Evolutionary conservation across 2,113 vertebrate species (phyloP).

Genomic region (Pituophis catenifer): DNA sequence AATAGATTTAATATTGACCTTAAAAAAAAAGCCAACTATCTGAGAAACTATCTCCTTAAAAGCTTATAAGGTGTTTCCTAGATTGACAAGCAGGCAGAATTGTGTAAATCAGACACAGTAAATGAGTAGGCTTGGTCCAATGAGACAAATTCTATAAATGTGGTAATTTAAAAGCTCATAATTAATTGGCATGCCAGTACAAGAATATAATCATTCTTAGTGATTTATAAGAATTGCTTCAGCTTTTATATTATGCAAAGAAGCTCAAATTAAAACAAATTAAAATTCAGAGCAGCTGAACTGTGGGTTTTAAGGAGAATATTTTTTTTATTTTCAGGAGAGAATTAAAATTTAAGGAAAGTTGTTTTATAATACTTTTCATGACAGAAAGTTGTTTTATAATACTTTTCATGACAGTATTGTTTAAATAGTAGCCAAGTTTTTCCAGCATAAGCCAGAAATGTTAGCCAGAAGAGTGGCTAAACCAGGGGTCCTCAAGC

Average conservation of each 20-base stretch:
- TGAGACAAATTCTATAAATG: background rate
- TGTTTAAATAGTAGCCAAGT: background rate
- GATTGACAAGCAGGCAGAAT: background rate
- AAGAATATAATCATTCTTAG: background rate
- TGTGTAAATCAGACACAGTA: background rate
- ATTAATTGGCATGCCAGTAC: background rate
- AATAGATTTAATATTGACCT: background rate
- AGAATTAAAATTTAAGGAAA: background rate
- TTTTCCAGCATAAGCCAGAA: background rate
- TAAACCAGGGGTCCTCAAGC: background rate
- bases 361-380: background rate
- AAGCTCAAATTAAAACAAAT: background rate
- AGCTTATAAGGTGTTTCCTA: background rate
- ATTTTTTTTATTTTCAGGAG: background rate
- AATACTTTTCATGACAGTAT: background rate
- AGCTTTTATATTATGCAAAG: background rate
- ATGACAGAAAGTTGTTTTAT: background rate
- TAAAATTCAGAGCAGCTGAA: background rate
- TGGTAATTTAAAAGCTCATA: background rate
- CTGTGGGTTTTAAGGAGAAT: background rate
- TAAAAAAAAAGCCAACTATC: background rate
- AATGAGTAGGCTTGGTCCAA: background rate
- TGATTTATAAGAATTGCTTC: background rate
- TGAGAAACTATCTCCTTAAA: slow-evolving; percentile 2
- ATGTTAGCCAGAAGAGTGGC: background rate